Evolutionary conservation across 30 jellyfish, hydroid and myxozoan species (phyloP).

Genomic region (Turritopsis rubra): DNA sequence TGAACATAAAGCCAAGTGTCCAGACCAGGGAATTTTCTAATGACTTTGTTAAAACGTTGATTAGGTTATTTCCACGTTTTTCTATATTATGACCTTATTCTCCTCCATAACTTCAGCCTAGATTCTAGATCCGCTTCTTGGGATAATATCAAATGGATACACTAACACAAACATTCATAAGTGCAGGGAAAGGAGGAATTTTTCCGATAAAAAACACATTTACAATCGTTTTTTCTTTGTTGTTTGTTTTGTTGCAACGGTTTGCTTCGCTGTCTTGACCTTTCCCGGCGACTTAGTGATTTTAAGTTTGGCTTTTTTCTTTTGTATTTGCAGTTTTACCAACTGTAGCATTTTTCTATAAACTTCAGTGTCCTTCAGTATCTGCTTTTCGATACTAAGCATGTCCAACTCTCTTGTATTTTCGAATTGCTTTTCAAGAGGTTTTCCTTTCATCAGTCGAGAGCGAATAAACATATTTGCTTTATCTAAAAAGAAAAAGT

Average conservation of each 20-base stretch:
- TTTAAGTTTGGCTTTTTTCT: neutral
- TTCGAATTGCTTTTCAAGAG: constrained; percentile 67
- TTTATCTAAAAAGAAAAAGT: constrained; percentile 39
- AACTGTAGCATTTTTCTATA: constrained; percentile 1
- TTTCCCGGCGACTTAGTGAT: neutral
- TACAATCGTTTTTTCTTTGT: no score
- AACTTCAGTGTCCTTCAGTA: constrained; percentile 13
- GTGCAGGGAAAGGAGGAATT: no score
- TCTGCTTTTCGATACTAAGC: constrained; percentile 35
- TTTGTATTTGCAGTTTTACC: neutral
- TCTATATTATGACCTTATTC: no score
- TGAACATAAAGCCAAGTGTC: no score
- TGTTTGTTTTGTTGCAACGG: neutral
- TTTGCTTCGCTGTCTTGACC: neutral
- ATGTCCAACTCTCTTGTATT: constrained; percentile 61
- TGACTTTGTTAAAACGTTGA: no score
- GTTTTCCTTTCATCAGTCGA: constrained; percentile 46
- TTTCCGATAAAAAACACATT: no score
- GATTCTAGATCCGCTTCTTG: no score
- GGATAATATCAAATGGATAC: no score
- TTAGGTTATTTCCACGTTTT: no score
- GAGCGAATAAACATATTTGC: constrained; percentile 72
- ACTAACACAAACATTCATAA: no score
- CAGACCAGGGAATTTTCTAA: no score
- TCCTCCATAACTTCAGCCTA: no score